Base-by-base conservation (phyloP, 2,113 vertebrate species). In the Sceloporus tristichus region DNA sequence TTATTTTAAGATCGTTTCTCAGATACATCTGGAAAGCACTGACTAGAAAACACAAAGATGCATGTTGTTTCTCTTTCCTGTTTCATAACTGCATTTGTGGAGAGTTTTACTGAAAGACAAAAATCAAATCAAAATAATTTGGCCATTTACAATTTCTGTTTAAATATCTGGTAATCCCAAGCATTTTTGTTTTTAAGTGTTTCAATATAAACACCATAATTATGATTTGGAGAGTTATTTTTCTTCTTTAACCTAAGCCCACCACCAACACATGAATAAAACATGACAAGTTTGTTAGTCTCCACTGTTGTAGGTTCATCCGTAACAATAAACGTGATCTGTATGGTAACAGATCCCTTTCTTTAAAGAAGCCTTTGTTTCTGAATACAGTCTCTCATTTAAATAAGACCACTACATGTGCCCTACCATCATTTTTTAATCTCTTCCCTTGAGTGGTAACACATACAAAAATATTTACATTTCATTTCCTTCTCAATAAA, bases 181-280 rank as follows among this genome's bases (percentile, higher is more conserved):
- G 85, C 89, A 94, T 92, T 94, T 92, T 65, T 48, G 27, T 91
- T 96, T 85, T 34, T 4, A 34, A 96, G 90, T 85, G 91, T 94
- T 93, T 92, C 92, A 94, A 91, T 95, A 95, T 94, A 94, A 96
- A 95, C 93, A 94, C 94, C 85, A 66, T 96, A 96, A 97, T 98
- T 97, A 96, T 94, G 93, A 96, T 96, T 95, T 95, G 96, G 95
- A 97, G 95, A 94, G 94, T 95, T 95, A 96, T 96, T 97, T 97
- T 95, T 94, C 96, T 97, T 97, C 95, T 97, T 97, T 97, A 95
- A 96, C 93, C 93, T 94, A 96, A 95, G 96, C 97, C 97, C 94
- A 95, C 94, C 96, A 96, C 96, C 97, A 87, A 96, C 96, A 98
- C 97, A 98, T 98, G 96, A 98, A 98, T 98, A 98, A 98, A 98